A percentile compares a stretch with the other conserved stretches of the same genome.
Evolutionary conservation across 1,140 invertebrate species (phyloP).

Genomic region (Wiebesia pumilae): DNA sequence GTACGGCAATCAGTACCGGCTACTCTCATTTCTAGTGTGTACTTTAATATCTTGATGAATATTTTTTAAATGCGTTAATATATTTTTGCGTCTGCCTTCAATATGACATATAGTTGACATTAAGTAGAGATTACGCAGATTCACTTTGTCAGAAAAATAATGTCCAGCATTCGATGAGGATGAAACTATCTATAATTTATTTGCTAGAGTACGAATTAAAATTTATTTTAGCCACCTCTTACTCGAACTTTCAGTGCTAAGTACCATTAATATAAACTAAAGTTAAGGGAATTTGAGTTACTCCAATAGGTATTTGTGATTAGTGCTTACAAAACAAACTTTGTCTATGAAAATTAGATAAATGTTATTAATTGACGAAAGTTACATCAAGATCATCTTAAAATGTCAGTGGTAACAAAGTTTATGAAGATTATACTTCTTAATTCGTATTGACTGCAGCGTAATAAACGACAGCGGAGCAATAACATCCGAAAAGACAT

Average conservation of each 20-base stretch:
- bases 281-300: not conserved
- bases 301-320: not conserved
- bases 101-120: no score
- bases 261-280: not conserved
- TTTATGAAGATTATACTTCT: not conserved
- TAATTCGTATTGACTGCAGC: not conserved
- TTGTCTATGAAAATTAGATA: not conserved
- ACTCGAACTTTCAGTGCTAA: not conserved
- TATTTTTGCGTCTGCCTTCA: no score
- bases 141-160: not conserved
- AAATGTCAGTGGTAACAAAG: not conserved
- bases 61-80: no score
- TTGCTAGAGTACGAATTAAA: not conserved
- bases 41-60: no score
- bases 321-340: not conserved
- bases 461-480: no score
- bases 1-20: not conserved
- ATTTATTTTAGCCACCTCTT: not conserved
- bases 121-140: not conserved
- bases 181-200: not conserved
- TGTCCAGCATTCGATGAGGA: not conserved
- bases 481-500: no score
- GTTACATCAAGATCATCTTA: not conserved
- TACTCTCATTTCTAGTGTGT: no score
- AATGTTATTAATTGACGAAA: not conserved